These are phyloP conservation scores for Otocyon megalotis DNA, from an alignment of 2,113 vertebrate species.

Conservation along the genomic window DNA sequence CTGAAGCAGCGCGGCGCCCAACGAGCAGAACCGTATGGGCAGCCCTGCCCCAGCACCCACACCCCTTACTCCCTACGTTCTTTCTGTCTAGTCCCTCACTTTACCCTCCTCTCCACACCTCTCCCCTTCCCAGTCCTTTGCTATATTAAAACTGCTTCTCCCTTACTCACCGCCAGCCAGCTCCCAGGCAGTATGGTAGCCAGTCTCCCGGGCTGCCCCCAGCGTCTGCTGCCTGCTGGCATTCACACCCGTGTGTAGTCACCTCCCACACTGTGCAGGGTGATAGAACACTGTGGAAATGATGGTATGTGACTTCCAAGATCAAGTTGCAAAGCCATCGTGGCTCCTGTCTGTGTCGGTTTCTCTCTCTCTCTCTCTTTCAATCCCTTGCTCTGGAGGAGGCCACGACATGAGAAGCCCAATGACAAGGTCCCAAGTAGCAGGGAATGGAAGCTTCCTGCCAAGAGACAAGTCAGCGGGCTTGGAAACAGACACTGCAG, in stretches of 20 bases:
- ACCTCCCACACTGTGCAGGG: background rate
- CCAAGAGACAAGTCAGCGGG: background rate
- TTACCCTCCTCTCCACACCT: background rate
- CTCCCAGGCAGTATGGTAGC: background rate
- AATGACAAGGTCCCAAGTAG: background rate
- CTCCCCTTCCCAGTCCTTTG: background rate
- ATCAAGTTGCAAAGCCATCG: background rate
- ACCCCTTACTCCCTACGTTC: background rate
- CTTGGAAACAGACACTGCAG: background rate
- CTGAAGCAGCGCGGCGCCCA: background rate
- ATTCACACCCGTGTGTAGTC: background rate
- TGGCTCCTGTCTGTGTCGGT: background rate
- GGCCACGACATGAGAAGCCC: background rate
- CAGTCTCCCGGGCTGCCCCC: background rate
- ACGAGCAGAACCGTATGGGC: too few relatives aligned
- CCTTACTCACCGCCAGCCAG: background rate
- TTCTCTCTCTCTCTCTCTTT: background rate
- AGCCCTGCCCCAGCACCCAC: background rate
- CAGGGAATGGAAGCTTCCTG: background rate
- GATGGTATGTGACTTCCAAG: background rate
- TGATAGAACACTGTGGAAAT: background rate
- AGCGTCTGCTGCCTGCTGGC: background rate
- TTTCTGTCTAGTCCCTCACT: background rate
- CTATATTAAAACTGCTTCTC: constrained; percentile 6
- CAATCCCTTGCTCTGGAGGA: background rate